These are phyloP conservation scores for Apodemia mormo DNA, from an alignment of 2,888 invertebrate species.

Conservation along the genomic window DNA sequence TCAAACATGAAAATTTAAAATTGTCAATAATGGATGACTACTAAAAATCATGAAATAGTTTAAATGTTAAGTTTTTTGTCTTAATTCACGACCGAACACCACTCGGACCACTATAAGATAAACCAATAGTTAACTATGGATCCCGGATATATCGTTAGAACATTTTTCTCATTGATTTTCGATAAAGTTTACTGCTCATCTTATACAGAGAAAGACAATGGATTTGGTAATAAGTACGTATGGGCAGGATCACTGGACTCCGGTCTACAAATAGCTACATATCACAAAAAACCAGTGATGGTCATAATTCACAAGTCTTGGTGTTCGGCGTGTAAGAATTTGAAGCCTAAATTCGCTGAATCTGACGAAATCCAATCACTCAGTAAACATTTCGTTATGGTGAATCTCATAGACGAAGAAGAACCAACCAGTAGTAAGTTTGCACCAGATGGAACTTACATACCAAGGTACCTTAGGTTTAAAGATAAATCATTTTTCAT, in stretches of 20 bases:
- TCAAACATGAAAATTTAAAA: neutral
- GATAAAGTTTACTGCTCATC: slow-evolving; percentile 53
- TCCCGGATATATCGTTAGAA: slow-evolving; percentile 53
- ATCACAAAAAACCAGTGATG: slow-evolving; percentile 83
- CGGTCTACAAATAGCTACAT: slow-evolving; percentile 61
- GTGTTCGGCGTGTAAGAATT: slow-evolving; percentile 84
- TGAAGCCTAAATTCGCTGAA: slow-evolving; percentile 83
- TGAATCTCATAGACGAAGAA: slow-evolving; percentile 83
- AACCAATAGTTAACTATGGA: slow-evolving; percentile 47
- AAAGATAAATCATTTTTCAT: neutral
- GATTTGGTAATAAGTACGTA: slow-evolving; percentile 67
- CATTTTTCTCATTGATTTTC: slow-evolving; percentile 53
- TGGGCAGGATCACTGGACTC: slow-evolving; percentile 75
- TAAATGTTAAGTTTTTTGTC: neutral
- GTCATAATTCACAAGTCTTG: slow-evolving; percentile 85
- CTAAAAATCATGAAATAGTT: neutral
- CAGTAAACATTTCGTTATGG: slow-evolving; percentile 85
- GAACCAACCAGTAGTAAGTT: slow-evolving; percentile 75
- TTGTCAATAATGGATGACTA: neutral
- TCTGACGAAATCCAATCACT: slow-evolving; percentile 79
- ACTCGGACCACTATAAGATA: neutral
- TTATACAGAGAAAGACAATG: slow-evolving; percentile 57
- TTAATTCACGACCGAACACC: neutral
- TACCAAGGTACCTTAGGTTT: slow-evolving; percentile 74
- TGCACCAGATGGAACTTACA: slow-evolving; percentile 85